phyloP scores from a whole-genome alignment of 2,888 invertebrate genomes.

The Euzetes globulus region DNA sequence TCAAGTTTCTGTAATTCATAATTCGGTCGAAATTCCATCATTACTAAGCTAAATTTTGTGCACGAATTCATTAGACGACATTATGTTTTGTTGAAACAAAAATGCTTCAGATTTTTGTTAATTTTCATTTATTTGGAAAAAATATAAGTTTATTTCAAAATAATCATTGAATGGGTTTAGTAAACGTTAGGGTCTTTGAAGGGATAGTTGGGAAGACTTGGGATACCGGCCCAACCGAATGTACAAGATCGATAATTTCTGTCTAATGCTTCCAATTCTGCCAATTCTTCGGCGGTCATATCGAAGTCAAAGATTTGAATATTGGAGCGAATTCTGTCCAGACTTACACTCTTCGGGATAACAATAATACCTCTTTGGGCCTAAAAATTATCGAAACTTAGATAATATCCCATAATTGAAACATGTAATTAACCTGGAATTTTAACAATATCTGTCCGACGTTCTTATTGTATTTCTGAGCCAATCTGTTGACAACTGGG shows the following conservation, averaged over 20 bases:
- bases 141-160: too few relatives aligned
- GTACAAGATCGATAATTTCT: slow-evolving; percentile 52
- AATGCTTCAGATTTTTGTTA: too few relatives aligned
- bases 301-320: slow-evolving; percentile 65
- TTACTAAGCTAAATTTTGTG: too few relatives aligned
- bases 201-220: not conserved
- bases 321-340: slow-evolving; percentile 63
- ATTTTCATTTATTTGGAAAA: too few relatives aligned
- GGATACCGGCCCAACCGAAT: not conserved
- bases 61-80: too few relatives aligned
- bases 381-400: not conserved
- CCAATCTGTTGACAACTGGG: slow-evolving; percentile 56
- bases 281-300: slow-evolving; percentile 60
- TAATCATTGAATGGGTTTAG: too few relatives aligned
- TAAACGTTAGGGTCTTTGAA: not conserved
- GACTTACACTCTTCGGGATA: slow-evolving; percentile 77
- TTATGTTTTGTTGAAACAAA: too few relatives aligned
- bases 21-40: too few relatives aligned
- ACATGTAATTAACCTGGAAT: too few relatives aligned
- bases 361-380: slow-evolving; percentile 61
- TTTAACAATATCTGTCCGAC: slow-evolving; percentile 60
- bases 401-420: not conserved
- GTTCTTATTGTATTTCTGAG: slow-evolving; percentile 55
- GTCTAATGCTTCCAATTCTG: slow-evolving; percentile 60
- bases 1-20: too few relatives aligned